Evolutionary conservation across 2,797 vertebrate genomes (phyloP).

Genomic region (Molossus molossus): DNA sequence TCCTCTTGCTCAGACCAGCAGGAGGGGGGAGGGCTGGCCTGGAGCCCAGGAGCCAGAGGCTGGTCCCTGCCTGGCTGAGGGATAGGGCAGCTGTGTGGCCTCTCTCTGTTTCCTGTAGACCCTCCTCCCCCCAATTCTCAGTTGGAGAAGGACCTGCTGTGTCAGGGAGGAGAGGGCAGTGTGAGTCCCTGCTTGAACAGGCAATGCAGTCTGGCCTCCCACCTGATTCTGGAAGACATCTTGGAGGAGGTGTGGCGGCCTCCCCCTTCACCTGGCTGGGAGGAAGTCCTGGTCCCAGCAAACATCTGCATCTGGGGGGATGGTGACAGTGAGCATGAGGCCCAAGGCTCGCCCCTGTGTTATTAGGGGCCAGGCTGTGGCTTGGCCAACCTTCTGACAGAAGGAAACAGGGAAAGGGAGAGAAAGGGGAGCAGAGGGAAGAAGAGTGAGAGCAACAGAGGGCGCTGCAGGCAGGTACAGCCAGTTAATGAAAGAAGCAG

Average conservation of each 20-base stretch:
- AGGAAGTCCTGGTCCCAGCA: background rate
- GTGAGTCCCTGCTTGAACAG: background rate
- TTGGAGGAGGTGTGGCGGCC: background rate
- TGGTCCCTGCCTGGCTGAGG: background rate
- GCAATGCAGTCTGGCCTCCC: background rate
- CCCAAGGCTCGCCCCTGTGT: background rate
- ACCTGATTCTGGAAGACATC: background rate
- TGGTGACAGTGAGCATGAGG: background rate
- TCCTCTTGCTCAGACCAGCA: background rate
- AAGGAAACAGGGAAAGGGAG: background rate
- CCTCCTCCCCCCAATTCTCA: accelerated
- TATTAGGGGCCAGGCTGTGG: background rate
- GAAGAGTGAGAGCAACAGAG: too few relatives aligned
- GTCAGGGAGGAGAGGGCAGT: background rate
- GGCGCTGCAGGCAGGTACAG: background rate
- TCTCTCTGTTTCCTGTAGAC: background rate
- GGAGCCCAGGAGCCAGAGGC: background rate
- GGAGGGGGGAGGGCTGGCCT: background rate
- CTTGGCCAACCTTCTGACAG: background rate
- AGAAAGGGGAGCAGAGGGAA: background rate
- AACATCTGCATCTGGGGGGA: background rate
- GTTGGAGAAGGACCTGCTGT: background rate
- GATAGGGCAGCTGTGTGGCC: too few relatives aligned
- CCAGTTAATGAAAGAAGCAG: background rate
- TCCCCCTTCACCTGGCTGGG: background rate